Conservation (phyloP, 2,888 invertebrate species). For the Himalopsyche japonica region DNA sequence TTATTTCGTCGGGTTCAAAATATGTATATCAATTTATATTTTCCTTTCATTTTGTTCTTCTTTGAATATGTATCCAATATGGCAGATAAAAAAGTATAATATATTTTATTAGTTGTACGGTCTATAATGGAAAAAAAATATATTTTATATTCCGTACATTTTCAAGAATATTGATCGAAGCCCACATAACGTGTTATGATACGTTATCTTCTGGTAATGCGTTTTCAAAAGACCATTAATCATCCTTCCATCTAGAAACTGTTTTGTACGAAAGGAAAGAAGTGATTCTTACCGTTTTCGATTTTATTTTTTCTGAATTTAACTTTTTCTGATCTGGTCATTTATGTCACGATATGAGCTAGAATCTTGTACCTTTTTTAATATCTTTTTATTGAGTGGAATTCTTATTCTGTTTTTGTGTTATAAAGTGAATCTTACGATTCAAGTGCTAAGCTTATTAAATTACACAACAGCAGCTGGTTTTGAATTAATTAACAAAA, state of each 20-base stretch:
- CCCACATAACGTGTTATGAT: not conserved
- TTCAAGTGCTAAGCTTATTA: no score
- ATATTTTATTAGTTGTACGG: not conserved
- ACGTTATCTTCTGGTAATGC: not conserved
- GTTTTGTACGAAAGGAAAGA: not conserved
- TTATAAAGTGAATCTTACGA: no score
- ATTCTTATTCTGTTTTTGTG: no score
- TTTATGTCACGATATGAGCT: not conserved
- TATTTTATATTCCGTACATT: not conserved
- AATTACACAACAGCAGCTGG: no score
- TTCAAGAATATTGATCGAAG: not conserved
- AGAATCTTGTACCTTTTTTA: no score
- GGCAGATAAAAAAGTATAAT: not conserved
- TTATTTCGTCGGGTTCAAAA: no score
- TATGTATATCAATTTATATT: no score
- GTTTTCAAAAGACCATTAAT: not conserved
- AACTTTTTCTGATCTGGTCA: not conserved
- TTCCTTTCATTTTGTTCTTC: no score
- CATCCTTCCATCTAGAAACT: not conserved
- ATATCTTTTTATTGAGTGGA: no score
- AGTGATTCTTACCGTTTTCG: not conserved
- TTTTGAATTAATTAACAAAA: no score
- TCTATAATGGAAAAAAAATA: no score
- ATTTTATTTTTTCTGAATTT: not conserved
- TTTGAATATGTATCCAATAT: no score